Evolutionary conservation across 2,113 vertebrate species (phyloP), one percentile per base, ranked within the genome.

Genomic region (Esox niger): DNA sequence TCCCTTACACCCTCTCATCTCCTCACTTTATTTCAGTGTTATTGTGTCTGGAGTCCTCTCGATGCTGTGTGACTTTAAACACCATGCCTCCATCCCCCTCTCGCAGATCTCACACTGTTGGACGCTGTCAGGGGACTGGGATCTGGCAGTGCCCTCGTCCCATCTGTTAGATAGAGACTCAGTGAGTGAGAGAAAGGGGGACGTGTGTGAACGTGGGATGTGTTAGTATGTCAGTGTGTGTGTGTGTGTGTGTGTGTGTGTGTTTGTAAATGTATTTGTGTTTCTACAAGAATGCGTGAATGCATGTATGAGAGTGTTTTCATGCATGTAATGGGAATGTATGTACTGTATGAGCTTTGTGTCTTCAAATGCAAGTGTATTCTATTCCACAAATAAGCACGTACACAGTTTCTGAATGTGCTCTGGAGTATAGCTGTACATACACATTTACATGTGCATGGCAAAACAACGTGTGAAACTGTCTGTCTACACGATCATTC

Each of bases 161-260:
- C 64, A 79, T 85, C 85, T 88, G 84, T 82, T 74, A 68, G 74
- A 70, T 23, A 35, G 52, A 66, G 59, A 74, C 43, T 32, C 29
- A n/a, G 70, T 62, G 67, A 68, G 55, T 31, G 69, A 38, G 55
- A 60, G 54, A 0, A 13, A 63, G 23, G 56, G 15, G 27, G 38
- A 32, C 15, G 31, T 31, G 54, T 71, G 33, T 21, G 29, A 59
- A 38, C 43, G 32, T 61, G 49, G 49, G 23, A 43, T 17, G 38
- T 54, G 23, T 7, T 20, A 3, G 29, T 32, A 9, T 43, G 35
- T 46, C 11, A 9, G 61, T 46, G 32, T 62, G 62, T 66, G 69
- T 17, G 10, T 52, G 54, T 81, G 62, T 69, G 35, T 62, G 60
- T 55, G 54, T 29, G 13, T 0, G 20, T 0, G 17, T 52, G 47